These are phyloP conservation scores for Drosophila dives DNA, from an alignment of 2,888 invertebrate genomes.

Conservation along the genomic window DNA sequence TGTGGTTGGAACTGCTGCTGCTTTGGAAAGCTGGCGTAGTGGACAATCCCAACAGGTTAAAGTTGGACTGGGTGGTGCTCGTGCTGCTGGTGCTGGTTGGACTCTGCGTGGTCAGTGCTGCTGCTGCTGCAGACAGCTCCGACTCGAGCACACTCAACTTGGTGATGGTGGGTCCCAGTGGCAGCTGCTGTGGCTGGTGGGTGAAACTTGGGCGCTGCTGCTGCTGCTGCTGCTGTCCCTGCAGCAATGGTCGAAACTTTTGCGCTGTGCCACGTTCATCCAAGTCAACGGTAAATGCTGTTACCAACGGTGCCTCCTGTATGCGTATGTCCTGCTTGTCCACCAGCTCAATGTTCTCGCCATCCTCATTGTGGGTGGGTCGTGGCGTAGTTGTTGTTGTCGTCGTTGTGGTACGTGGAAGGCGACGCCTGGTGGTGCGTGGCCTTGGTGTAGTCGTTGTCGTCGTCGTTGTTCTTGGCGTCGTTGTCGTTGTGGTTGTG, in stretches of 20 bases:
- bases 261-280: conserved; percentile 92
- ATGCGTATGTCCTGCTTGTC: conserved; percentile 91
- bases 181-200: conserved; percentile 33
- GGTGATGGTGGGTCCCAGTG: conserved; percentile 81
- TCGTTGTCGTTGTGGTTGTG: conserved; percentile 63
- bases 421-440: conserved; percentile 53
- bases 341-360: conserved; percentile 89
- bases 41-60: conserved; percentile 43
- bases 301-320: conserved; percentile 92
- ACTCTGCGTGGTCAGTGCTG: conserved; percentile 69
- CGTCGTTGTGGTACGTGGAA: conserved; percentile 55
- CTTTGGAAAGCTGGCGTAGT: conserved; percentile 64
- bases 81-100: conserved; percentile 48
- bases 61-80: conserved; percentile 55
- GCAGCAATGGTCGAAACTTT: conserved; percentile 90
- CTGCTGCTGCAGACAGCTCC: conserved; percentile 48
- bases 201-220: conserved; percentile 63
- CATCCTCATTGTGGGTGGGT: conserved; percentile 89
- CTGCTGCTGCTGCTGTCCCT: conserved; percentile 76
- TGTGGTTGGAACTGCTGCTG: conserved; percentile 50
- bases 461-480: conserved; percentile 83
- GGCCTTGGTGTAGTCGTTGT: conserved; percentile 84
- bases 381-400: conserved; percentile 88
- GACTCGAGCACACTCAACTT: conserved; percentile 80
- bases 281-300: conserved; percentile 94